These are phyloP conservation scores for Thamnophis sirtalis DNA, from an alignment of 2,113 vertebrate genomes.

Conservation along the genomic window DNA sequence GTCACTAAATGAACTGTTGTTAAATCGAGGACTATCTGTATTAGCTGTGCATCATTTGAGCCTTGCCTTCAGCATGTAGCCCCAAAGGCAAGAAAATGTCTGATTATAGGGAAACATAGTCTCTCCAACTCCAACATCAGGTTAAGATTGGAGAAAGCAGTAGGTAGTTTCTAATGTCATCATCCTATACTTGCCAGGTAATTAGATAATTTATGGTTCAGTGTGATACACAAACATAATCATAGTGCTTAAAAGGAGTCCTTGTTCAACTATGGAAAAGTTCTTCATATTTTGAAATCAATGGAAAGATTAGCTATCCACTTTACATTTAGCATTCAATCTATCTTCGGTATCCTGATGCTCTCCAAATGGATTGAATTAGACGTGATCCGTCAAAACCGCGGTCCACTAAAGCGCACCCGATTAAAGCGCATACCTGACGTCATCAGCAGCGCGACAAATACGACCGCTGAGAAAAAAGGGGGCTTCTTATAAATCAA, in stretches of 20 bases:
- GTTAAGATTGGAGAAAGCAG: not conserved
- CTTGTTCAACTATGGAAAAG: not conserved
- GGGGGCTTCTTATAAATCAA: no score
- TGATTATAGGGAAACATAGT: not conserved
- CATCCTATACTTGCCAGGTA: not conserved
- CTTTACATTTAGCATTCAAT: not conserved
- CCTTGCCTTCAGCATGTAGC: not conserved
- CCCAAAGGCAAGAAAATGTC: not conserved
- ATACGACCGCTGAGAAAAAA: no score
- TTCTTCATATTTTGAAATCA: not conserved
- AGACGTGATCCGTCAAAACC: no score
- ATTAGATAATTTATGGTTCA: not conserved
- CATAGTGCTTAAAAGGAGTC: not conserved
- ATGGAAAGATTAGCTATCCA: not conserved
- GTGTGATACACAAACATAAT: not conserved
- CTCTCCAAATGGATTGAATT: not conserved
- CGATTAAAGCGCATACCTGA: no score
- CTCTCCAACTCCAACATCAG: not conserved
- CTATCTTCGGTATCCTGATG: not conserved
- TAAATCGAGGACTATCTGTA: no score
- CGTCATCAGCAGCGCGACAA: no score
- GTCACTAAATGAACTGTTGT: no score
- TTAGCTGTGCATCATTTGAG: not conserved
- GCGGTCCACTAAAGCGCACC: no score
- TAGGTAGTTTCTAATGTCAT: not conserved